A percentile compares a stretch with the other conserved stretches of the same genome.
These are phyloP conservation scores for Hippocampus mohnikei DNA, from an alignment of 2,113 vertebrate species.

Conservation along the genomic window DNA sequence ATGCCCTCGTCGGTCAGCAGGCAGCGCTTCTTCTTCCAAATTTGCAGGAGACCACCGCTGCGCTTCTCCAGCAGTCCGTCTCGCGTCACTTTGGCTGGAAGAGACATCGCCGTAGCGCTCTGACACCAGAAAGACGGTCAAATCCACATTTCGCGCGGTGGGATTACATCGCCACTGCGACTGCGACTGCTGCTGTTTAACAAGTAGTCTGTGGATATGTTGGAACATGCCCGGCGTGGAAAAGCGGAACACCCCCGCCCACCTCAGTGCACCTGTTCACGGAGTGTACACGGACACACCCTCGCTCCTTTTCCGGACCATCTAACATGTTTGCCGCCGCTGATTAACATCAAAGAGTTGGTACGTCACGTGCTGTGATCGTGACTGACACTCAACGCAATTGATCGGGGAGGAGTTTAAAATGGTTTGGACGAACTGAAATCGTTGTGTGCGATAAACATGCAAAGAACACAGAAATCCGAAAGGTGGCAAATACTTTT, in stretches of 20 bases:
- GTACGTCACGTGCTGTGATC: neutral
- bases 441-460: too few relatives aligned
- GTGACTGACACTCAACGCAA: neutral
- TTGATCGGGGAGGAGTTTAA: neutral
- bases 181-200: constrained; percentile 1
- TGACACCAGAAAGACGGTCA: neutral
- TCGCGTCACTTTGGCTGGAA: constrained; percentile 74
- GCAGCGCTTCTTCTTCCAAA: constrained; percentile 91
- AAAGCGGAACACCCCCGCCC: neutral
- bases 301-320: neutral
- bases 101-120: constrained; percentile 64
- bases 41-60: constrained; percentile 88
- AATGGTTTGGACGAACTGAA: too few relatives aligned
- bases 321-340: neutral
- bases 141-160: neutral
- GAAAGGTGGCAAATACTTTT: too few relatives aligned
- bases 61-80: constrained; percentile 91
- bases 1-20: constrained; percentile 85
- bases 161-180: constrained; percentile 8
- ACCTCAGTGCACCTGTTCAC: neutral
- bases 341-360: neutral
- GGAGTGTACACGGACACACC: neutral
- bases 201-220: constrained; percentile 70
- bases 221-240: constrained; percentile 75
- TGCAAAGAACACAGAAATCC: too few relatives aligned